phyloP scores from a whole-genome alignment of 23 tunicate genomes.

The Ciona savignyi region DNA sequence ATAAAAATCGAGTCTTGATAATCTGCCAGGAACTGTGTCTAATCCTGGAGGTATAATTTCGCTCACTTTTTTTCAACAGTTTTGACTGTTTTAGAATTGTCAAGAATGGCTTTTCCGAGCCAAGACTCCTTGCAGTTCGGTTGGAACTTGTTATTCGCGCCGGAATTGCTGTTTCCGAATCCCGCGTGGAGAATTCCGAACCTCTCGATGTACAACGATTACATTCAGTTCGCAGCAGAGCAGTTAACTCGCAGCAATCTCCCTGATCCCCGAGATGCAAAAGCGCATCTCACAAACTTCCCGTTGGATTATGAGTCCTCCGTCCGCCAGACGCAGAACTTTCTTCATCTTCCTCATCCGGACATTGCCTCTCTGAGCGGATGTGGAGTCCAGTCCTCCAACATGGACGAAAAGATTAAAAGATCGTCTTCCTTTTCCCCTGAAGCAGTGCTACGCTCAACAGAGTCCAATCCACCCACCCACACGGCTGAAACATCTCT shows the following conservation, averaged over 20 bases:
- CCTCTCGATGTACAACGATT: conserved; percentile 2
- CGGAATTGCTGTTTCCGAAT: conserved; percentile 6
- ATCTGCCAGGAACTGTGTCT: background rate
- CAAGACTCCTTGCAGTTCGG: conserved; percentile 2
- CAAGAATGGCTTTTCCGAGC: background rate
- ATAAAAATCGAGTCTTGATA: background rate
- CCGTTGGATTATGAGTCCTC: background rate
- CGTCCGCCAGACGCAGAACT: background rate
- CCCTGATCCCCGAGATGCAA: too few relatives aligned
- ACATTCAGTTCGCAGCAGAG: background rate
- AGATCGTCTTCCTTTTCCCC: background rate
- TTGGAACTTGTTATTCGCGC: conserved; percentile 2
- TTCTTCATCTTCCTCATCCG: background rate
- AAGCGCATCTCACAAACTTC: background rate
- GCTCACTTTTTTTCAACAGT: too few relatives aligned
- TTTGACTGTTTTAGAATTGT: background rate
- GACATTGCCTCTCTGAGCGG: background rate
- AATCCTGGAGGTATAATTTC: background rate
- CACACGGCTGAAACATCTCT: background rate
- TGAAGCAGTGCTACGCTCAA: background rate
- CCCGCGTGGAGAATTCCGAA: conserved; percentile 12
- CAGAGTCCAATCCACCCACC: too few relatives aligned
- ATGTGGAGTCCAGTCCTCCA: too few relatives aligned
- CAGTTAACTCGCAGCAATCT: background rate
- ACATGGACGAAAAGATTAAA: too few relatives aligned